Evolutionary conservation across 2,113 vertebrate genomes (phyloP), one percentile per base, ranked within the genome.

Genomic region (Corythaeola cristata): DNA sequence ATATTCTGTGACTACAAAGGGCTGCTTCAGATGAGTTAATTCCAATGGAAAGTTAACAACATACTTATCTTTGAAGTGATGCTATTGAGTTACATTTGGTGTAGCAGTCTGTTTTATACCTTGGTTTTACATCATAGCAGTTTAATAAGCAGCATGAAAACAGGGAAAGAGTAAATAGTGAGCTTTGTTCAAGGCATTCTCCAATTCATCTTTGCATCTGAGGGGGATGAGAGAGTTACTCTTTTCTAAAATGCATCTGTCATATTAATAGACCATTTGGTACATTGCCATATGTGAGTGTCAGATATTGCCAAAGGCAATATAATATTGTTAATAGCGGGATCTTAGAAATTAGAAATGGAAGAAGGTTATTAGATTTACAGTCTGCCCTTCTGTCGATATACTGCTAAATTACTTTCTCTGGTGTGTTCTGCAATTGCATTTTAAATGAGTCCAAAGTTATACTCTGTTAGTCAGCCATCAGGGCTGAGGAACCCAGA

Each of bases 1-100:
- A 90, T 76, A 83, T 91, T 95, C 84, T 91, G 89, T 95, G 95
- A 95, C 96, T 96, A 96, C 41, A 91, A 88, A 96, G 85, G 93
- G 49, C 81, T 93, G 62, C 26, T 75, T 64, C 71, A 13, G 80
- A 96, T 91, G 96, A 77, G 86, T 78, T 97, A 85, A 96, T 95
- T 96, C 87, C 76, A 92, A 91, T 56, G 66, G 68, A 77, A 94
- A 96, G 45, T 89, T 94, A 97, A 93, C 87, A 76, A 75, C 39
- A 76, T 53, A 63, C 86, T 97, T 97, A 78, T 90, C 86, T 96
- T 94, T 90, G 89, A 97, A 94, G 62, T 55, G 83, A 96, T 95
- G 88, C 35, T 94, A 72, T 39, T 37, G 45, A 96, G 88, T 90
- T 93, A 56, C 45, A 84, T 86, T 89, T 81, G 56, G 23, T 75